phyloP scores from a whole-genome alignment of 1,140 invertebrate species.

The Nautilus pompilius region DNA sequence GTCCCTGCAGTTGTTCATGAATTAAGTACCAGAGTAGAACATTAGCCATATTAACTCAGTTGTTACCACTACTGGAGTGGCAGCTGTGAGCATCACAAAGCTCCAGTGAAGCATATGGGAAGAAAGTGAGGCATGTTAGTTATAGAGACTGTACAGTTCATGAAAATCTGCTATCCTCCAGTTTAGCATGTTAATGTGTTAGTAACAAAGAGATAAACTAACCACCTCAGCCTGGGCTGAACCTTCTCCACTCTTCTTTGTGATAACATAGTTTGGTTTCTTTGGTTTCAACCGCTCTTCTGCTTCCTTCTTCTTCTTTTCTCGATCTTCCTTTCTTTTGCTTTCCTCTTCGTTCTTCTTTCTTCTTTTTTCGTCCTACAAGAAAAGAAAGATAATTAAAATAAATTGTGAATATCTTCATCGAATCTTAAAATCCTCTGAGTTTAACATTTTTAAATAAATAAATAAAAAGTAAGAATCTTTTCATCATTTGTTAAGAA shows the following conservation, averaged over 20 bases:
- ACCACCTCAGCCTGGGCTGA: conserved; percentile 13
- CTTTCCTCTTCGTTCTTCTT: conserved; percentile 38
- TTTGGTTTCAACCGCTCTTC: conserved; percentile 29
- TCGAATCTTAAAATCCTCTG: too few species aligned
- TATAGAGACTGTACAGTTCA: neutral
- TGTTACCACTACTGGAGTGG: too few species aligned
- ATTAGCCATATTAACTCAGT: too few species aligned
- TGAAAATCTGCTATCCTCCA: neutral
- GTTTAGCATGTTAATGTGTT: neutral
- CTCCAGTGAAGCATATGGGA: conserved; percentile 1
- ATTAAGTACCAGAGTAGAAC: too few species aligned
- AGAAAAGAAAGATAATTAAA: too few species aligned
- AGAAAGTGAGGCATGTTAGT: neutral
- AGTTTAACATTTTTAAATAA: too few species aligned
- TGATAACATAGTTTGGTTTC: conserved; percentile 41
- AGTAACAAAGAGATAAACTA: neutral
- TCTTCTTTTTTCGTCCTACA: conserved; percentile 29
- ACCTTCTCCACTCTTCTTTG: conserved; percentile 30
- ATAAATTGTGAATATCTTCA: too few species aligned
- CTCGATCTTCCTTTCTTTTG: conserved; percentile 28
- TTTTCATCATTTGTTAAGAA: too few species aligned
- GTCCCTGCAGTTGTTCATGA: too few species aligned
- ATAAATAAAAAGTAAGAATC: too few species aligned
- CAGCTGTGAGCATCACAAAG: too few species aligned
- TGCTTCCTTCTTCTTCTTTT: conserved; percentile 32